Evolutionary conservation across 1,140 invertebrate species (phyloP).

Genomic region (Drosophila nasuta): DNA sequence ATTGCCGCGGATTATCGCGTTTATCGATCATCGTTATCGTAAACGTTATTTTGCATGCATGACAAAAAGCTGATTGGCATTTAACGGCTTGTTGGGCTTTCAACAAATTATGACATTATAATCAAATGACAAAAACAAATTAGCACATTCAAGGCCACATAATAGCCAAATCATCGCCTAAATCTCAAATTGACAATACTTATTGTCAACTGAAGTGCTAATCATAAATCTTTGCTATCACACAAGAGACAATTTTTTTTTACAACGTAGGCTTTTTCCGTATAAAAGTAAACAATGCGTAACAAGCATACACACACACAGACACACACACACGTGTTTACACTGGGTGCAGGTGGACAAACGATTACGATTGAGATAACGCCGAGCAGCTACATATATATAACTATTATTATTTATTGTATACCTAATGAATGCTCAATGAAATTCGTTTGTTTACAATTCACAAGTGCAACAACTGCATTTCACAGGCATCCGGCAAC

Average conservation of each 20-base stretch:
- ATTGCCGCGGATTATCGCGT: neutral
- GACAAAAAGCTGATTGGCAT: neutral
- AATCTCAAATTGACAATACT: slow-evolving; percentile 1
- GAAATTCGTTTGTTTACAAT: too few species aligned
- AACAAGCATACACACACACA: neutral
- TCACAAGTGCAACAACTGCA: neutral
- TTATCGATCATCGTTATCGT: neutral
- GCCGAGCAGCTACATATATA: too few species aligned
- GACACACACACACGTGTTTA: neutral
- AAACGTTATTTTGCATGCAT: neutral
- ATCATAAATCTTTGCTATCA: neutral
- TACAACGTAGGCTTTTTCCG: neutral
- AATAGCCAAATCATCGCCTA: neutral
- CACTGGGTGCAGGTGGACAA: neutral
- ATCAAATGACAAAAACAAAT: neutral
- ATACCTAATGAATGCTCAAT: too few species aligned
- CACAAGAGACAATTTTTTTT: neutral
- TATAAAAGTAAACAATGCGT: neutral
- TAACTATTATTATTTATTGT: too few species aligned
- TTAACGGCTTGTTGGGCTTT: neutral
- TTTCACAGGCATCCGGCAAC: neutral
- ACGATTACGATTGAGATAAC: too few species aligned
- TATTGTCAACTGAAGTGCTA: slow-evolving; percentile 2
- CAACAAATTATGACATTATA: too few species aligned
- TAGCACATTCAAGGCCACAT: neutral